Conservation (phyloP, 2,888 invertebrate genomes). For the Nemurella pictetii region DNA sequence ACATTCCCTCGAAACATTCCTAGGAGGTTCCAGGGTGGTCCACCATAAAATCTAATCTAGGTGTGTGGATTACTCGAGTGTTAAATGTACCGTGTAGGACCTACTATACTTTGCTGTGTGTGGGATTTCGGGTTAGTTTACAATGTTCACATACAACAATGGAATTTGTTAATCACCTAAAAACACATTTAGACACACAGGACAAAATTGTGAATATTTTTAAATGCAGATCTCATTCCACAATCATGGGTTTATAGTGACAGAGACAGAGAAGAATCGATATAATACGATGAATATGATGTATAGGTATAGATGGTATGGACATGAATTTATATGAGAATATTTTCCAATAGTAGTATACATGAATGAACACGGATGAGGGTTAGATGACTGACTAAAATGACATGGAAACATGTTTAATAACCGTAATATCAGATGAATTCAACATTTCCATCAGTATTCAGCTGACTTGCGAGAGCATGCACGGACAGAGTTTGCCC, state of each 20-base stretch:
- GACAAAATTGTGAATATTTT: background rate
- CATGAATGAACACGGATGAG: background rate
- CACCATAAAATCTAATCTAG: background rate
- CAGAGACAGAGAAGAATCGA: slow-evolving; percentile 6
- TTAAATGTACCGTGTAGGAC: background rate
- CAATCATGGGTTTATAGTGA: background rate
- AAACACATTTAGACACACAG: background rate
- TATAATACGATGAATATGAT: background rate
- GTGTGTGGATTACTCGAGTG: background rate
- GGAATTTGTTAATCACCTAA: background rate
- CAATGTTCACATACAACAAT: background rate
- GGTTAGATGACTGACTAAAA: background rate
- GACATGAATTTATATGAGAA: background rate
- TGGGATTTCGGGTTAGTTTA: background rate
- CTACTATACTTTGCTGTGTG: background rate
- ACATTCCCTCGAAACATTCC: background rate
- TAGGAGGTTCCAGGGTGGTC: background rate
- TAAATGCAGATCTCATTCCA: slow-evolving; percentile 7
- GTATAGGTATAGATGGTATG: background rate
- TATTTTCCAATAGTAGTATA: background rate
- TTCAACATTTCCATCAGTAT: background rate
- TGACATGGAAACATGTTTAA: background rate
- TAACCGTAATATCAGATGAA: background rate
- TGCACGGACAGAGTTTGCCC: background rate
- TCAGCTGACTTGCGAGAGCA: background rate